Evolutionary conservation across 1,140 invertebrate species (phyloP), one percentile per base, ranked within the genome.

Genomic region (Drusus annulatus): DNA sequence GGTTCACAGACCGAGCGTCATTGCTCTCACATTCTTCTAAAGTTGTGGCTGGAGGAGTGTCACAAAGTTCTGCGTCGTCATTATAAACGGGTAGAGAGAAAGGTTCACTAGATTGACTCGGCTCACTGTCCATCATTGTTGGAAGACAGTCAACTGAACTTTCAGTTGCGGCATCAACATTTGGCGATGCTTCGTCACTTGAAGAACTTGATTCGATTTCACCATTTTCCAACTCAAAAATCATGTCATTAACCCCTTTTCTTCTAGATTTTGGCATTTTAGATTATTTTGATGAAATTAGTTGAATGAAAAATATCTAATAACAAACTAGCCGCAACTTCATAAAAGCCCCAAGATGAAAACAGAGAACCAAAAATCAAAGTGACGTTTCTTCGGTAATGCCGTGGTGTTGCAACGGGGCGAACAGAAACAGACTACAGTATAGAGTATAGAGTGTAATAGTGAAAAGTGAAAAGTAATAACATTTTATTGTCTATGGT

Each of bases 181-280:
- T 75, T 36, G 52, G 71, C 79, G 85, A 83, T 75, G 84, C 86
- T 83, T 80, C 84, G 81, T 88, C 87, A 76, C 88, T 87, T 8
- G 88, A 87, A 75, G 87, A 89, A 69, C 88, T 89, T 56, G 85
- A 84, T 81, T 85, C 86, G 50, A 89, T 85, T 77, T 89, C 88
- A 75, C 88, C 88, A 83, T 87, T 89, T 62, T 89, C 88, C 79
- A 90, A 86, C 85, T 90, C 88, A 84, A 87, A 90, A 84, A 90
- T 89, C 17, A 89, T 89, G 85, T 88, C 86, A 60, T 88, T 87
- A 19, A 89, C 85, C 51, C 80, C 86, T 15, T 84, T 84, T 85
- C 87, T 89, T 77, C 88, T 45, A 25, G 13, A 84, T 86, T 88
- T 89, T 3, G 88, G 84, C 88, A 89, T 86, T 68, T 45, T 25